Percentiles rank a stretch among this genome's conserved stretches.
These are phyloP conservation scores for Mythimna pallens DNA, from an alignment of 2,888 invertebrate species.

Conservation along the genomic window DNA sequence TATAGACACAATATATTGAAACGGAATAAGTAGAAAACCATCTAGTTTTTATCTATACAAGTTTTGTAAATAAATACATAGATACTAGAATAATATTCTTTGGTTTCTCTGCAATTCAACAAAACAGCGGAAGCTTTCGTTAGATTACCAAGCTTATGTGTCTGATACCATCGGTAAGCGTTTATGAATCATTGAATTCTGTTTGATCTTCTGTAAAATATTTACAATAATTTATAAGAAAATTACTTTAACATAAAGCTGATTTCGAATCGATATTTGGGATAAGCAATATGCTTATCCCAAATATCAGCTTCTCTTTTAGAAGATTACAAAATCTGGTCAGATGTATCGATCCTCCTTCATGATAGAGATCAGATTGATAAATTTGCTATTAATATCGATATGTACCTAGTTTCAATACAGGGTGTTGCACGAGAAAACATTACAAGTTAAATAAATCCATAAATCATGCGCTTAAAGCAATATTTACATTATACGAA, in stretches of 20 bases:
- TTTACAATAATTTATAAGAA: conserved; percentile 41
- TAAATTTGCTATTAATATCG: conserved; percentile 49
- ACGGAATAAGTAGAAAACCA: neutral
- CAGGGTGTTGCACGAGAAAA: conserved; percentile 70
- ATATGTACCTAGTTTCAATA: conserved; percentile 65
- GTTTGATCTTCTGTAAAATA: conserved; percentile 46
- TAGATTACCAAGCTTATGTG: conserved; percentile 18
- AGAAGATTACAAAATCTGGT: conserved; percentile 26
- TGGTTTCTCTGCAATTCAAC: conserved; percentile 25
- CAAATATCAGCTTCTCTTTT: conserved; percentile 2
- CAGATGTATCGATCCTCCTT: conserved; percentile 28
- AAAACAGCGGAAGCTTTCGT: conserved; percentile 31
- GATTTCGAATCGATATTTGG: conserved; percentile 18
- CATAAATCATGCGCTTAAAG: conserved; percentile 81
- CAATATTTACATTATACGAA: conserved; percentile 81
- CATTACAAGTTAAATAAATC: conserved; percentile 79
- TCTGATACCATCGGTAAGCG: neutral
- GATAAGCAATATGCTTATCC: conserved; percentile 12
- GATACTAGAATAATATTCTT: neutral
- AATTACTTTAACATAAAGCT: conserved; percentile 24
- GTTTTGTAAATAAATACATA: neutral
- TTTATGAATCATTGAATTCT: conserved; percentile 25
- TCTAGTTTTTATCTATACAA: neutral
- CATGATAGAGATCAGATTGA: conserved; percentile 50
- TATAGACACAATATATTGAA: neutral